These are phyloP conservation scores for Slavum lentiscoides DNA, from an alignment of 2,888 invertebrate species.

Conservation along the genomic window DNA sequence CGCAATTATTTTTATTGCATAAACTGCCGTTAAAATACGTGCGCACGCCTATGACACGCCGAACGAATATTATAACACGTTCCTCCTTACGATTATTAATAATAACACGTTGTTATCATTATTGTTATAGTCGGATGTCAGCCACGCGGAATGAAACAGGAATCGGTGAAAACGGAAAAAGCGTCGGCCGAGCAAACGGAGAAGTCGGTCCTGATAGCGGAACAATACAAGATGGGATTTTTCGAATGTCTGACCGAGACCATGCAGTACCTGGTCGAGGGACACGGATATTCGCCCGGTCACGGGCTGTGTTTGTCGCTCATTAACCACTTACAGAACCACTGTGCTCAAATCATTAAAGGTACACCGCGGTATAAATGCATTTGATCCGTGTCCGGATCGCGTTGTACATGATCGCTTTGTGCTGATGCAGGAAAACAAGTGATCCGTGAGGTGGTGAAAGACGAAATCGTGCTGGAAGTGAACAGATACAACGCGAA, in stretches of 20 bases:
- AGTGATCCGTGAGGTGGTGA: conserved; percentile 31
- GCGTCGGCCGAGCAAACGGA: not conserved
- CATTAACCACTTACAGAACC: conserved; percentile 80
- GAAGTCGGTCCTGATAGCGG: conserved; percentile 55
- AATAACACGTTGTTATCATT: not conserved
- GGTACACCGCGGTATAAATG: conserved; percentile 56
- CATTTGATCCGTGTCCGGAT: too few relatives aligned
- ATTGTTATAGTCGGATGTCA: not conserved
- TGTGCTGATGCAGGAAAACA: conserved; percentile 28
- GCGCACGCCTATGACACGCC: too few relatives aligned
- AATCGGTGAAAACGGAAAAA: conserved; percentile 12
- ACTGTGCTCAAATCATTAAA: conserved; percentile 70
- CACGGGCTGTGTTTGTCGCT: conserved; percentile 82
- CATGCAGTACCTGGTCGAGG: conserved; percentile 85
- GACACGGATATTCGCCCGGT: conserved; percentile 76
- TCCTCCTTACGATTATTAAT: too few relatives aligned
- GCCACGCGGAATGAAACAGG: not conserved
- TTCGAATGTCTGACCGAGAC: conserved; percentile 90
- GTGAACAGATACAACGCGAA: conserved; percentile 19
- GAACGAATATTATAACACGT: too few relatives aligned
- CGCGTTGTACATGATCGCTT: too few relatives aligned
- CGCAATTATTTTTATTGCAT: too few relatives aligned
- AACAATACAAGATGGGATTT: conserved; percentile 79
- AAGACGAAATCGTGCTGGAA: conserved; percentile 20
- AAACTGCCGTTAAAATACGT: too few relatives aligned